These are phyloP conservation scores for Coregonus sp. DNA, from an alignment of 2,797 vertebrate genomes.

Conservation along the genomic window DNA sequence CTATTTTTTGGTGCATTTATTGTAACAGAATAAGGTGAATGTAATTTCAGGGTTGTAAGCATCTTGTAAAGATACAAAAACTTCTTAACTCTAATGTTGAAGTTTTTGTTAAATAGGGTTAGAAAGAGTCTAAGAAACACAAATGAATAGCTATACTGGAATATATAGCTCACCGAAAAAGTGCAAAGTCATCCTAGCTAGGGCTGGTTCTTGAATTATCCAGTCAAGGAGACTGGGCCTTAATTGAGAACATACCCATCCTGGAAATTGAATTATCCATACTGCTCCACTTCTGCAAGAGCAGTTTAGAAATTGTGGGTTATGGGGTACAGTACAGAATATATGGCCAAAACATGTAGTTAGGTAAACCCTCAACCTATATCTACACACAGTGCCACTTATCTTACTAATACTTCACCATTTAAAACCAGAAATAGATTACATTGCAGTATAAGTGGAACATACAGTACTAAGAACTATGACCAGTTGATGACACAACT, in stretches of 20 bases:
- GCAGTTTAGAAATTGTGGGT: constrained; percentile 22
- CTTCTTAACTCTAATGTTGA: neutral
- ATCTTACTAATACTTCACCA: neutral
- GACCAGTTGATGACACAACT: neutral
- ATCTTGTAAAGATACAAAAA: neutral
- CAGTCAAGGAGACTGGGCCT: constrained; percentile 22
- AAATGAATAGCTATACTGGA: constrained; percentile 9
- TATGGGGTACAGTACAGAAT: constrained; percentile 28
- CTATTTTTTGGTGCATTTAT: neutral
- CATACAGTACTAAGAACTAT: too few relatives aligned
- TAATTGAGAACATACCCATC: constrained; percentile 59
- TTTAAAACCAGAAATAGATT: neutral
- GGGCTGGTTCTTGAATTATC: constrained; percentile 36
- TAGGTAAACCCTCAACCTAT: constrained; percentile 20
- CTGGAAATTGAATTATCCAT: constrained; percentile 60
- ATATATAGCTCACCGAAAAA: constrained; percentile 32
- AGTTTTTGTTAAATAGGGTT: neutral
- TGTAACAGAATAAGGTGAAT: neutral
- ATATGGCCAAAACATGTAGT: constrained; percentile 3
- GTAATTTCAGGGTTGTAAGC: neutral
- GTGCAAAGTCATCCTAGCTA: constrained; percentile 53
- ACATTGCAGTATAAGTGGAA: neutral
- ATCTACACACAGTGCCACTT: neutral
- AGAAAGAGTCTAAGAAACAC: neutral
- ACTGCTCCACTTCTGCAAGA: neutral